Conservation (phyloP, 2,888 invertebrate genomes). For the Pheosia gnoma region DNA sequence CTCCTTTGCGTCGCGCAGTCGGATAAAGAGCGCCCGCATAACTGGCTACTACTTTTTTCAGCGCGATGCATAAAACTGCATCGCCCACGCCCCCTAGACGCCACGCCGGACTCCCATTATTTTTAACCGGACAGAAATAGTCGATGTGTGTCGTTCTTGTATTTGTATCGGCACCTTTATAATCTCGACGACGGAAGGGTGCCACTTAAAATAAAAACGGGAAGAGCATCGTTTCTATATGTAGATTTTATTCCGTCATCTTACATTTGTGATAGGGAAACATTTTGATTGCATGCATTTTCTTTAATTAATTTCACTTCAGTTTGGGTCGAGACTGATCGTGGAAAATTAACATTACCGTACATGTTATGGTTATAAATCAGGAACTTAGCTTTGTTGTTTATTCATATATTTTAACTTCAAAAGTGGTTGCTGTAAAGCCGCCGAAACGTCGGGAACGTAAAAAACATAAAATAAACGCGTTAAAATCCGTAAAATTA, state of each 20-base stretch:
- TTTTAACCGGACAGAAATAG: conserved; percentile 73
- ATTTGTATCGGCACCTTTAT: conserved; percentile 53
- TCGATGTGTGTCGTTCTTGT: conserved; percentile 62
- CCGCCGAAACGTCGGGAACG: too few relatives aligned
- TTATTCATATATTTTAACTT: too few relatives aligned
- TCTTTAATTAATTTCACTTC: background rate
- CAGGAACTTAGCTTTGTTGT: too few relatives aligned
- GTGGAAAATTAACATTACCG: too few relatives aligned
- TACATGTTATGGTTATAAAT: too few relatives aligned
- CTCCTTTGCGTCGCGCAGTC: too few relatives aligned
- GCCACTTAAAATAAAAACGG: conserved; percentile 42
- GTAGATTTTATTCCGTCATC: conserved; percentile 11
- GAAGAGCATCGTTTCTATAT: conserved; percentile 30
- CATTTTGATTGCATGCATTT: background rate
- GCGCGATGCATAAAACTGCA: conserved; percentile 74
- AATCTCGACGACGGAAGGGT: conserved; percentile 41
- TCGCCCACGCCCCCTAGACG: conserved; percentile 46
- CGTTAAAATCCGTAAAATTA: too few relatives aligned
- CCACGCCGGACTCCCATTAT: conserved; percentile 58
- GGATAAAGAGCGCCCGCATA: background rate
- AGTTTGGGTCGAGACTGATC: too few relatives aligned
- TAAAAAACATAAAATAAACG: too few relatives aligned
- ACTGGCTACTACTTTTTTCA: conserved; percentile 49
- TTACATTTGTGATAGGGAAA: conserved; percentile 6
- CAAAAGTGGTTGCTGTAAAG: too few relatives aligned